A percentile compares a stretch with the other conserved stretches of the same genome.
Conservation (phyloP, 2,888 invertebrate species). For the Conchocele bisecta region DNA sequence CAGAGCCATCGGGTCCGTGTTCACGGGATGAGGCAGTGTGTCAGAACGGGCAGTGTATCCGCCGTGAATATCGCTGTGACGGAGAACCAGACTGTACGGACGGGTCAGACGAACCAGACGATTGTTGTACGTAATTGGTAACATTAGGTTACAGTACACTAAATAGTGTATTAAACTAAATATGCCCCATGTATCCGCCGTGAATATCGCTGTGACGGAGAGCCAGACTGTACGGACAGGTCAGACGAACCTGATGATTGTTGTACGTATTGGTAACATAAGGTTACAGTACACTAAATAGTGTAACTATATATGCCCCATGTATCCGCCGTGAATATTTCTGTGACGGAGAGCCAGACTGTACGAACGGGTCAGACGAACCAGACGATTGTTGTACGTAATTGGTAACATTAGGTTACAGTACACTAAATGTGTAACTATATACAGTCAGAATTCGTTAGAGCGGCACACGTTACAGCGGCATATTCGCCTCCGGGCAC, state of each 20-base stretch:
- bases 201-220: conserved; percentile 83
- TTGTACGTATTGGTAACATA: no score
- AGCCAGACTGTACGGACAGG: conserved; percentile 73
- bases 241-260: conserved; percentile 71
- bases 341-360: conserved; percentile 77
- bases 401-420: no score
- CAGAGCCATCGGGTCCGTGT: conserved; percentile 61
- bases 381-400: conserved; percentile 46
- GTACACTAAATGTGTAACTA: no score
- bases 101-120: conserved; percentile 72
- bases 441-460: no score
- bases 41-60: conserved; percentile 94
- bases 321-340: conserved; percentile 90
- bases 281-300: conserved; percentile 69
- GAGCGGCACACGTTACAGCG: no score
- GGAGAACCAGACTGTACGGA: conserved; percentile 75
- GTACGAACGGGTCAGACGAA: conserved; percentile 77
- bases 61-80: conserved; percentile 85
- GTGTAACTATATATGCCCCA: conserved; percentile 93
- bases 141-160: no score
- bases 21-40: conserved; percentile 86
- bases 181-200: conserved; percentile 95
- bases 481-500: no score
- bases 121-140: conserved; percentile 51
- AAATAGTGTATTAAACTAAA: no score